phyloP scores from a whole-genome alignment of 2,113 vertebrate genomes.

The Urocynchramus pylzowi region DNA sequence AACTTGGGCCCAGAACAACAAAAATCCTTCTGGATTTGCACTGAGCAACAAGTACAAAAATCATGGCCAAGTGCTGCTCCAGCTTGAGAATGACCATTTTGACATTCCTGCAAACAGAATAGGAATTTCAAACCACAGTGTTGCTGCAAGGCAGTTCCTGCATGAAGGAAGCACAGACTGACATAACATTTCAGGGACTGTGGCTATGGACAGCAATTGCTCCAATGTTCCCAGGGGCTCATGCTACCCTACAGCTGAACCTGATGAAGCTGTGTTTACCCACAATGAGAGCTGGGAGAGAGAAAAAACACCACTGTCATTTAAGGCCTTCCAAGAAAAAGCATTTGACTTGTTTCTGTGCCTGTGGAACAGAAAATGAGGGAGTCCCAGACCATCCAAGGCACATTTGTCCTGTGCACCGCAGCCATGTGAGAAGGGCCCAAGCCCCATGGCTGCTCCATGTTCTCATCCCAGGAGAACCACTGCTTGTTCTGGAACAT shows the following conservation, averaged over 20 bases:
- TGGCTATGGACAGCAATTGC: not conserved
- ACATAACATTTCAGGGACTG: not conserved
- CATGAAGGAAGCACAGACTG: not conserved
- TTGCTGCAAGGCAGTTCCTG: not conserved
- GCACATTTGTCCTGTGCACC: accelerated
- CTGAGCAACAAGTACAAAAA: not conserved
- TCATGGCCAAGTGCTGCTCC: not conserved
- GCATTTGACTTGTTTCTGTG: accelerated
- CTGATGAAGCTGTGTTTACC: not conserved
- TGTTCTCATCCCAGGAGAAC: not conserved
- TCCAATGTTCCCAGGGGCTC: not conserved
- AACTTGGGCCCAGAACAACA: not conserved
- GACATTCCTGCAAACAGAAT: not conserved
- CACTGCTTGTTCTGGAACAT: not conserved
- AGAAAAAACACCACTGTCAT: not conserved
- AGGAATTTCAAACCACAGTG: not conserved
- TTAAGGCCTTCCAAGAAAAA: not conserved
- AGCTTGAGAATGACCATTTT: not conserved
- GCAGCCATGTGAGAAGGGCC: not conserved
- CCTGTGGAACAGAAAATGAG: not conserved
- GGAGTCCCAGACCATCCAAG: not conserved
- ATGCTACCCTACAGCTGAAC: not conserved
- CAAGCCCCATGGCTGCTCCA: accelerated
- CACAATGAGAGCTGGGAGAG: not conserved
- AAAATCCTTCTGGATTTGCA: not conserved